These are phyloP conservation scores for Apotomis betuletana DNA, from an alignment of 2,888 invertebrate species.

Conservation along the genomic window DNA sequence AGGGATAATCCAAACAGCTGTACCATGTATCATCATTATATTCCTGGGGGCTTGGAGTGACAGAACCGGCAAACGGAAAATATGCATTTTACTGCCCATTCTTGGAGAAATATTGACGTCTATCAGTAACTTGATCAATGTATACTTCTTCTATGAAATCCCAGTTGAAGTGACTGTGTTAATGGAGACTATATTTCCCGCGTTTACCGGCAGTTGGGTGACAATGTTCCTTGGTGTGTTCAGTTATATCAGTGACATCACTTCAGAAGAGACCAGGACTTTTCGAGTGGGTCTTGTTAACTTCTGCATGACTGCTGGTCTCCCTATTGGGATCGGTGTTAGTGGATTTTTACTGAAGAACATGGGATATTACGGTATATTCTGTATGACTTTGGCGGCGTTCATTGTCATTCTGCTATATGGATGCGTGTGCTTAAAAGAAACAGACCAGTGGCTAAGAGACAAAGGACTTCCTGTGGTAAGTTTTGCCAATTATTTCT, in stretches of 20 bases:
- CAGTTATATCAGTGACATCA: conserved; percentile 85
- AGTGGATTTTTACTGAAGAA: conserved; percentile 77
- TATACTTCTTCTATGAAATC: conserved; percentile 83
- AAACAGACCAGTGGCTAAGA: conserved; percentile 78
- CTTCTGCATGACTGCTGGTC: conserved; percentile 83
- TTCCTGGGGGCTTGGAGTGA: conserved; percentile 86
- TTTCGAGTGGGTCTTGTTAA: conserved; percentile 85
- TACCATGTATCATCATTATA: conserved; percentile 83
- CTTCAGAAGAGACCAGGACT: conserved; percentile 83
- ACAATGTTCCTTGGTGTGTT: conserved; percentile 84
- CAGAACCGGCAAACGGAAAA: conserved; percentile 81
- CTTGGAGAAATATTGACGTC: conserved; percentile 80
- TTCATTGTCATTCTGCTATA: conserved; percentile 87
- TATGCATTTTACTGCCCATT: conserved; percentile 83
- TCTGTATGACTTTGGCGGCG: conserved; percentile 65
- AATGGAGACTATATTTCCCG: conserved; percentile 79
- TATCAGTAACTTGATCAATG: conserved; percentile 79
- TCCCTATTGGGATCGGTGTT: conserved; percentile 81
- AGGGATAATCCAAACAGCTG: conserved; percentile 78
- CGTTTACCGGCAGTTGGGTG: conserved; percentile 82
- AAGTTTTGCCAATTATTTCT: conserved; percentile 51
- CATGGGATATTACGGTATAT: conserved; percentile 77
- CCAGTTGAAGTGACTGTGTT: conserved; percentile 82
- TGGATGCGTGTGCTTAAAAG: conserved; percentile 87
- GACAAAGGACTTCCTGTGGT: conserved; percentile 68